Evolutionary conservation across 2,888 invertebrate genomes (phyloP).

Genomic region (Spodoptera picta): DNA sequence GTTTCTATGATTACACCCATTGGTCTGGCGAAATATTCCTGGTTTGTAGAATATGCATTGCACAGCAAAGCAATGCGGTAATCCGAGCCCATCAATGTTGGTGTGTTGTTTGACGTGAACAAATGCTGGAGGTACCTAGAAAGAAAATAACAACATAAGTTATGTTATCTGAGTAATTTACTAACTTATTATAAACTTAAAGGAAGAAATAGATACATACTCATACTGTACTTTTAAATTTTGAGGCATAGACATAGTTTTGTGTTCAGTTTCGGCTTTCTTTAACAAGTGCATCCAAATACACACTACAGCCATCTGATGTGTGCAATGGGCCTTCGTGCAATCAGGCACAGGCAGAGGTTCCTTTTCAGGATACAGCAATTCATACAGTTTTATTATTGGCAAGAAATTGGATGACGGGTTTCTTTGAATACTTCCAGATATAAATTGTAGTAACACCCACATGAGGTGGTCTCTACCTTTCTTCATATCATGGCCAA

Average conservation of each 20-base stretch:
- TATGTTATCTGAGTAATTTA: constrained; percentile 3
- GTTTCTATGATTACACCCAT: constrained; percentile 97
- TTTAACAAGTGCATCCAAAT: constrained; percentile 99
- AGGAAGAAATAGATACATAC: constrained; percentile 81
- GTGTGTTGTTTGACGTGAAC: constrained; percentile 91
- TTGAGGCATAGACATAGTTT: constrained; percentile 94
- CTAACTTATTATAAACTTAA: constrained; percentile 1
- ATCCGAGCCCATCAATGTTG: constrained; percentile 94
- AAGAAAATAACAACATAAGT: constrained; percentile 1
- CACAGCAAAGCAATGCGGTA: constrained; percentile 97
- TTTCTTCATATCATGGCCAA: constrained; percentile 94
- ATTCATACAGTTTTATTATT: constrained; percentile 96
- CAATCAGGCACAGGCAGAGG: constrained; percentile 96
- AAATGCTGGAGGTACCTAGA: constrained; percentile 95
- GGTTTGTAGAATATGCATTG: constrained; percentile 98
- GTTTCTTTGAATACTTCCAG: constrained; percentile 98
- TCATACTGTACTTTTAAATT: constrained; percentile 95
- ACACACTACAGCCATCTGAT: constrained; percentile 97
- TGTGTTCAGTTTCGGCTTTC: constrained; percentile 96
- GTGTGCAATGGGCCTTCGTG: constrained; percentile 94
- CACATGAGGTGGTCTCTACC: constrained; percentile 99
- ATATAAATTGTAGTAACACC: constrained; percentile 98
- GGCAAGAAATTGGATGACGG: constrained; percentile 96
- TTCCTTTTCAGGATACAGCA: constrained; percentile 97
- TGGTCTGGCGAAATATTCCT: constrained; percentile 96